Evolutionary conservation across 1,140 invertebrate genomes (phyloP), one percentile per base, ranked within the genome.

Genomic region (Pachyrhynchus sulphureomaculatus): DNA sequence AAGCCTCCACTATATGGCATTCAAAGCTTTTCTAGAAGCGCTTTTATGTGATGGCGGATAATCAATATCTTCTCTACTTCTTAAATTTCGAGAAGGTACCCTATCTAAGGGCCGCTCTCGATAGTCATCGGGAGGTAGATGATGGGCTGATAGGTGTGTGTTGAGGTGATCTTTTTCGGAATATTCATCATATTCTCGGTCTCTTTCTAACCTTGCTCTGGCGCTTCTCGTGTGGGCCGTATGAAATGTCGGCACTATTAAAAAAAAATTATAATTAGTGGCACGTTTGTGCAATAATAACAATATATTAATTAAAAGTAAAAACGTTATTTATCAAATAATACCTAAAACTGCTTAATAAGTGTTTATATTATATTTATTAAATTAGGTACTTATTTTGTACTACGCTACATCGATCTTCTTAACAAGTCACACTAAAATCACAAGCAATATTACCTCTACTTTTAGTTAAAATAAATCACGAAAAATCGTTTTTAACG

Each of bases 1-100:
- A 66, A 76, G 73, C 73, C 75, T 74, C 75, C 75, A 77, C 77
- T 79, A 80, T 68, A 80, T 79, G 68, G 78, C 80, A 67, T 82
- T 82, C 24, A 82, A 74, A 24, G 78, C 78, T 55, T 80, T 71
- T 49, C 80, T 73, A 18, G 81, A 80, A 12, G 79, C 76, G 20
- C 77, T 74, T 57, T 77, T 72, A 67, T 81, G 80, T 13, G 78
- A 73, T 8, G 78, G 75, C 18, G 79, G 75, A 10, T 77, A 77
- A 64, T 79, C 77, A 66, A 80, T 78, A 20, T 81, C 80, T 39
- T 76, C 66, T 67, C 76, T 65, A 67, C 63, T 60, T 44, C 70
- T 53, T 24, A 69, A 69, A 13, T 76, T 72, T 33, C 73, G 63
- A 17, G 66, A 64, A 29, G 68, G 66, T 51, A 69, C 49, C 45